phyloP scores from a whole-genome alignment of 1,140 invertebrate species.

The Mercenaria mercenaria region DNA sequence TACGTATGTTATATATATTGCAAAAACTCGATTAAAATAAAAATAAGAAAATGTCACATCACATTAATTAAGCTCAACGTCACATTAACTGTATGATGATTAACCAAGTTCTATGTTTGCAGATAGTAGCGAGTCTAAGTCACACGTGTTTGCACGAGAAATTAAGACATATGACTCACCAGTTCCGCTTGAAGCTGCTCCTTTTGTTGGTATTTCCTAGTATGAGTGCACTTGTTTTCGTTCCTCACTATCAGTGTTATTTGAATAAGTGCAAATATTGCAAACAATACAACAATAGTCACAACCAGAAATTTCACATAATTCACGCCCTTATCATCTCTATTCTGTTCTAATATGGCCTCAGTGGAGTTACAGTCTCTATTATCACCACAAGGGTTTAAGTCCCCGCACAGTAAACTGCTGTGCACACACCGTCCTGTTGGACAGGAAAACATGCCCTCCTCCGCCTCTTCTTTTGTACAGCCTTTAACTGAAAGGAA shows the following conservation, averaged over 20 bases:
- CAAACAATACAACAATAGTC: slow-evolving; percentile 40
- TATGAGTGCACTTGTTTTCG: not conserved
- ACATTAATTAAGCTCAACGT: no score
- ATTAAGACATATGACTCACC: not conserved
- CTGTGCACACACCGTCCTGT: slow-evolving; percentile 49
- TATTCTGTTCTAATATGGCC: no score
- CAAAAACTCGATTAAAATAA: no score
- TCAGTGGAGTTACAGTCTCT: slow-evolving; percentile 9
- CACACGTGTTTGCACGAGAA: no score
- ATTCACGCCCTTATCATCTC: not conserved
- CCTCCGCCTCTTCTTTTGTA: not conserved
- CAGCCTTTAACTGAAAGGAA: slow-evolving; percentile 41
- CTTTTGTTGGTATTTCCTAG: not conserved
- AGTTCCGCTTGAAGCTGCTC: slow-evolving; percentile 15
- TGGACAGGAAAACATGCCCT: slow-evolving; percentile 35
- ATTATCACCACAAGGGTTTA: slow-evolving; percentile 56
- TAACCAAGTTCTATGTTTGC: no score
- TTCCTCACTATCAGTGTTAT: slow-evolving; percentile 36
- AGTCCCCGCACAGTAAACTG: slow-evolving; percentile 32
- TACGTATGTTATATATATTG: no score
- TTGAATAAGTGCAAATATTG: slow-evolving; percentile 47
- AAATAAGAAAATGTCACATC: no score
- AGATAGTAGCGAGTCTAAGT: no score
- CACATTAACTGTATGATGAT: no score
- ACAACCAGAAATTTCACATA: slow-evolving; percentile 23